Percentiles rank a stretch among this genome's conserved stretches.
phyloP scores from a whole-genome alignment of 2,113 vertebrate species.

The Lonchura striata region DNA sequence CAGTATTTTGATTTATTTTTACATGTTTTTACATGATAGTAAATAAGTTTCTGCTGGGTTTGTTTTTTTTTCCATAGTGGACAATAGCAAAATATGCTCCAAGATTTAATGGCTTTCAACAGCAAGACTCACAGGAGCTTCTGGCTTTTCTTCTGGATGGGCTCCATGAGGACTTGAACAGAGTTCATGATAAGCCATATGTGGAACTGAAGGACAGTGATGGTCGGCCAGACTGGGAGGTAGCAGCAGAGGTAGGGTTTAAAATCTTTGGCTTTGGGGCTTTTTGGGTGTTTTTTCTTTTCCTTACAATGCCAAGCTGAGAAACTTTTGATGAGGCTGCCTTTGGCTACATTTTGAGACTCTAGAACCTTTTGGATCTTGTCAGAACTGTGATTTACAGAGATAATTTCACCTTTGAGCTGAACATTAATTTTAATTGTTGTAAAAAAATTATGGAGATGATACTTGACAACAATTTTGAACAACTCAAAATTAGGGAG shows the following conservation, averaged over 20 bases:
- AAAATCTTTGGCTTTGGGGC: accelerated
- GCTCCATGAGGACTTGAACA: constrained; percentile 97
- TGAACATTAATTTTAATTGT: neutral
- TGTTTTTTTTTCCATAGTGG: constrained; percentile 77
- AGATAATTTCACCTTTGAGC: neutral
- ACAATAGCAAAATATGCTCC: constrained; percentile 99
- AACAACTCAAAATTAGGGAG: neutral
- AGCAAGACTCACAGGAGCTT: constrained; percentile 98
- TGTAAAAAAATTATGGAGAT: neutral
- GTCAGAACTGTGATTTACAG: neutral
- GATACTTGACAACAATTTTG: neutral
- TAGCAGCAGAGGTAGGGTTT: constrained; percentile 89
- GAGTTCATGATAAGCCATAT: constrained; percentile 96
- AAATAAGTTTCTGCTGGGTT: neutral
- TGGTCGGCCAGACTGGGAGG: constrained; percentile 93
- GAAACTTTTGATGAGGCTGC: neutral
- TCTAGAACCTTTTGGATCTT: neutral
- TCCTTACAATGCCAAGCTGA: neutral
- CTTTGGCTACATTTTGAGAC: neutral
- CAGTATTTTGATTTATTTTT: neutral
- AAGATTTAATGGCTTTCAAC: constrained; percentile 97
- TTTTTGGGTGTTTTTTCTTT: neutral
- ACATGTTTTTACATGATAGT: neutral
- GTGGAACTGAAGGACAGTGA: constrained; percentile 97
- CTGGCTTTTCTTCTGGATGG: constrained; percentile 96